Evolutionary conservation across 1,140 invertebrate genomes (phyloP), one percentile per base, ranked within the genome.

Genomic region (Mylabris phalerata): DNA sequence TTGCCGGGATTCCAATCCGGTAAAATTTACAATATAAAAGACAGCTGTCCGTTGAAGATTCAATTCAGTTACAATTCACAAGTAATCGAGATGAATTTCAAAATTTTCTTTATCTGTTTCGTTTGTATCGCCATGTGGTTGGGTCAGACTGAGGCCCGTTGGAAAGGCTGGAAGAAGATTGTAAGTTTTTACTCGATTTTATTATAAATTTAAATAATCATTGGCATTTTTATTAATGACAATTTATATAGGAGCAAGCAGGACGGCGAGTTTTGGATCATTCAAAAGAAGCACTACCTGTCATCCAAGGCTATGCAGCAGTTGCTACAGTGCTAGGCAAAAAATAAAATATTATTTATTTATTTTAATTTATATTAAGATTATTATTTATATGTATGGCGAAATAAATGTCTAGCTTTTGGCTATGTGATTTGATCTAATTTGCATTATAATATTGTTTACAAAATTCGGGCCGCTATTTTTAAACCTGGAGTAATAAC

Each of bases 261-360:
- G 65, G 65, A 19, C 51, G 50, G 13, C 58, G 63, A 41, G 59
- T 68, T 3, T 57, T 66, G 32, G 51, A 68, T 32, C 60, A 51
- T 43, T 61, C 65, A 4, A 59, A 66, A 50, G 59, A 65, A 59
- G 63, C 55, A 11, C 45, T 68, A 6, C 65, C 65, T 3, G 61
- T 64, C 3, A 61, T 64, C 19, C 11, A 46, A 52, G 62, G 63
- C 48, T 68, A 66, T 48, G 55, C 57, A 50, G 60, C 45, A 40
- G 61, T 64, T 7, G 62, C 55, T 38, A 39, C 41, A 1, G 56
- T 32, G 4, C 5, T 57, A 13, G 56, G 56, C 11, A 48, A 26
- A 42, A 57, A 57, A 49, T 55, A 55, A 25, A 3, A 26, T 27
- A 2, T 32, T 3, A 32, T 32, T 32, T 3, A 32, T 32, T 32